Evolutionary conservation across 64 coral and sea anemone genomes (phyloP).

Genomic region (Montipora cactus): DNA sequence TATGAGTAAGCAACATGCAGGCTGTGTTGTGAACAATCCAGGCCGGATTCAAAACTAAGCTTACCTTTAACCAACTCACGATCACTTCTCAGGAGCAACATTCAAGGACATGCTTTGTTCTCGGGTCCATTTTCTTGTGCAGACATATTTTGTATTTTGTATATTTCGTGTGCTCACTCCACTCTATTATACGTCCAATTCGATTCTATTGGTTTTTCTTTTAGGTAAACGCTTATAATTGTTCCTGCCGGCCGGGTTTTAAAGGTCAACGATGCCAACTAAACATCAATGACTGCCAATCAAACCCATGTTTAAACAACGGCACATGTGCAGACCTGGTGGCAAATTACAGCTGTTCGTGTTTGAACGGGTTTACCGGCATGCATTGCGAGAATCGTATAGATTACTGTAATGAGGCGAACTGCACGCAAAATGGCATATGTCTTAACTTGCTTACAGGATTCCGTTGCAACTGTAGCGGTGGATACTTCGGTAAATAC

Average conservation of each 20-base stretch:
- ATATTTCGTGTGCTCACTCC: not conserved
- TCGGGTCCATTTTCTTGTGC: not conserved
- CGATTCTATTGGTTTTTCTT: not conserved
- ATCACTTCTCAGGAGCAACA: constrained; percentile 6
- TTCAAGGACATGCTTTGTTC: not conserved
- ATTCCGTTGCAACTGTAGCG: constrained; percentile 13
- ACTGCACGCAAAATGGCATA: constrained; percentile 32
- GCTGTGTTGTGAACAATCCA: not conserved
- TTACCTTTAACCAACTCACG: not conserved
- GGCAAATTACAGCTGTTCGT: constrained; percentile 46
- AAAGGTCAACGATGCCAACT: constrained; percentile 56
- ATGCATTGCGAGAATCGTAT: constrained; percentile 42
- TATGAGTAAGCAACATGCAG: not conserved
- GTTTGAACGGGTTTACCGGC: constrained; percentile 51
- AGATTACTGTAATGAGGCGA: constrained; percentile 23
- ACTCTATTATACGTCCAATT: not conserved
- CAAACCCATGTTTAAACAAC: constrained; percentile 65
- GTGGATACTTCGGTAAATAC: constrained; percentile 41
- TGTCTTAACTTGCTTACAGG: constrained; percentile 49
- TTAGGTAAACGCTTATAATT: constrained; percentile 19
- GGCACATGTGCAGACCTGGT: constrained; percentile 60
- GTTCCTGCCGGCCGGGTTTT: constrained; percentile 57
- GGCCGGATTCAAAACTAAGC: constrained; percentile 18
- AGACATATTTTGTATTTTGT: not conserved
- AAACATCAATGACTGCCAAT: constrained; percentile 67